Evolutionary conservation across 2,888 invertebrate species (phyloP).

Genomic region (Orchesellides sinensis): DNA sequence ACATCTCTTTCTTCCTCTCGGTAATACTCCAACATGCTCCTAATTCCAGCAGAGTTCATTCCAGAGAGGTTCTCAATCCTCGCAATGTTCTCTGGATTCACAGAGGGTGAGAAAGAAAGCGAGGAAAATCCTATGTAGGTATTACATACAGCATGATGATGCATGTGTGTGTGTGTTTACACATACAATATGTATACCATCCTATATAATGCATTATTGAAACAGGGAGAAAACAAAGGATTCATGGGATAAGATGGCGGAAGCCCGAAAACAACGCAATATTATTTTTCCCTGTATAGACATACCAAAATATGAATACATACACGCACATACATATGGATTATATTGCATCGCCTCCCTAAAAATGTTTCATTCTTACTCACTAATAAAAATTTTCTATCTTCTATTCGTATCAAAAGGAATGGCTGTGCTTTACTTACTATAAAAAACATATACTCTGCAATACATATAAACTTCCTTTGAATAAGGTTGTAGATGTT

Average conservation of each 20-base stretch:
- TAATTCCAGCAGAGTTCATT: too few relatives aligned
- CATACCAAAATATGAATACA: background rate
- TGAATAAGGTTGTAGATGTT: too few relatives aligned
- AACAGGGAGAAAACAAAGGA: slow-evolving; percentile 69
- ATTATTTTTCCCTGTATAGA: slow-evolving; percentile 29
- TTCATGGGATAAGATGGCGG: slow-evolving; percentile 73
- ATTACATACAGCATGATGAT: too few relatives aligned
- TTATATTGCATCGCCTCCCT: background rate
- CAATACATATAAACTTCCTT: too few relatives aligned
- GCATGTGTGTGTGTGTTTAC: too few relatives aligned
- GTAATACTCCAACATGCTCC: too few relatives aligned
- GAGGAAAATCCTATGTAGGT: slow-evolving; percentile 1
- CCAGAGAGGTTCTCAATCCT: too few relatives aligned
- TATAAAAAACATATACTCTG: background rate
- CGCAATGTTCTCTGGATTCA: too few relatives aligned
- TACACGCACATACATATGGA: background rate
- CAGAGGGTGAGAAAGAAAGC: background rate
- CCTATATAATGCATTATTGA: background rate
- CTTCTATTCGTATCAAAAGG: too few relatives aligned
- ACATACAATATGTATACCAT: too few relatives aligned
- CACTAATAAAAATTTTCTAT: background rate
- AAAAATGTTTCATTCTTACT: background rate
- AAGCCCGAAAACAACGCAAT: slow-evolving; percentile 64
- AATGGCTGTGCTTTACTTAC: background rate
- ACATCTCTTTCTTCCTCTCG: too few relatives aligned